Conservation (phyloP, 2,888 invertebrate species). For the Clostera curtula region DNA sequence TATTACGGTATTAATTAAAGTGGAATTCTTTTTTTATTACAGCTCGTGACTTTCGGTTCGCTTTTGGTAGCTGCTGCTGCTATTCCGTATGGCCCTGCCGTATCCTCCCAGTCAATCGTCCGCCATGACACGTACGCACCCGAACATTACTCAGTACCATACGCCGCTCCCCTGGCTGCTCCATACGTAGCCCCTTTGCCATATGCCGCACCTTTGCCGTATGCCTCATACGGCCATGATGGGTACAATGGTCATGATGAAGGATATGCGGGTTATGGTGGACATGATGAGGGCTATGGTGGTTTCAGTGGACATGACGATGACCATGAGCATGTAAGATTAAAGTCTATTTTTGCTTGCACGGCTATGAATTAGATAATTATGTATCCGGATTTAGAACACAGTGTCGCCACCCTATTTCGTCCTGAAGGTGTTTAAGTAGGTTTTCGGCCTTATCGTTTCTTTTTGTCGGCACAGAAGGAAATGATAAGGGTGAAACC, state of each 20-base stretch:
- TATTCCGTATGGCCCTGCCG: slow-evolving; percentile 50
- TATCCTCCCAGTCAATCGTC: slow-evolving; percentile 56
- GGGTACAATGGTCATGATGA: slow-evolving; percentile 28
- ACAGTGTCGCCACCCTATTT: too few relatives aligned
- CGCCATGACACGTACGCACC: slow-evolving; percentile 36
- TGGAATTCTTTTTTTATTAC: slow-evolving; percentile 12
- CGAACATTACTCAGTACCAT: slow-evolving; percentile 29
- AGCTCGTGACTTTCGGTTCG: slow-evolving; percentile 61
- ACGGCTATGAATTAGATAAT: too few relatives aligned
- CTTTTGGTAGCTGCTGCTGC: slow-evolving; percentile 61
- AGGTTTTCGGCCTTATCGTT: too few relatives aligned
- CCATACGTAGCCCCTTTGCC: slow-evolving; percentile 24
- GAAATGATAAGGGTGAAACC: too few relatives aligned
- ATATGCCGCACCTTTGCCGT: slow-evolving; percentile 9
- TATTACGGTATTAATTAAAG: neutral
- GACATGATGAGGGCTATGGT: slow-evolving; percentile 2
- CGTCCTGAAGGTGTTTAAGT: too few relatives aligned
- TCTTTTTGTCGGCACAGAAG: too few relatives aligned
- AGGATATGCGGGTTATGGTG: slow-evolving; percentile 22
- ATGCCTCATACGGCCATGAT: slow-evolving; percentile 8
- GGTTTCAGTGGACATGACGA: slow-evolving; percentile 29
- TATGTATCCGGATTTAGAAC: too few relatives aligned
- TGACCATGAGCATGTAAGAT: slow-evolving; percentile 44
- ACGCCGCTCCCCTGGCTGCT: slow-evolving; percentile 23
- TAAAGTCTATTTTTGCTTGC: too few relatives aligned